These are phyloP conservation scores for Olivierus martensii DNA, from an alignment of 1,140 invertebrate genomes.

Conservation along the genomic window DNA sequence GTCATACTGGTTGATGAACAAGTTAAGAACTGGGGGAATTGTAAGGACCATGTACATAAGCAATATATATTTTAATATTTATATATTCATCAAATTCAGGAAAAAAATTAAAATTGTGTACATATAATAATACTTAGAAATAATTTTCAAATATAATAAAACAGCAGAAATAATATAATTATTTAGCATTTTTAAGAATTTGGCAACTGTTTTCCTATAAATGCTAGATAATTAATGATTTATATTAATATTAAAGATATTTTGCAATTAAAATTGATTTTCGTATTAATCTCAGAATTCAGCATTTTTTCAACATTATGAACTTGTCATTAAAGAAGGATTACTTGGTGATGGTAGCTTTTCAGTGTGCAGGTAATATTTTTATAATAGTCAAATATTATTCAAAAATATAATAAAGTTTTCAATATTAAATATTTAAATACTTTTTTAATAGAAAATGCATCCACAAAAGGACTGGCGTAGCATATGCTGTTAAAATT, in stretches of 20 bases:
- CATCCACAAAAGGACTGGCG: slow-evolving; percentile 49
- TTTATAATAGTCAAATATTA: background rate
- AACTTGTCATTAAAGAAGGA: slow-evolving; percentile 48
- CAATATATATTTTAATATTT: too few relatives aligned
- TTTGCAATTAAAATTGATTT: too few relatives aligned
- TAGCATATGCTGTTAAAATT: slow-evolving; percentile 81
- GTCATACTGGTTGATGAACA: too few relatives aligned
- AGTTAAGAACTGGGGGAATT: too few relatives aligned
- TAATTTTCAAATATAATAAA: too few relatives aligned
- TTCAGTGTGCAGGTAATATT: slow-evolving; percentile 51
- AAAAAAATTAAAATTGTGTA: too few relatives aligned
- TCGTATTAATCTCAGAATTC: slow-evolving; percentile 44
- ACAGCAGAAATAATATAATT: too few relatives aligned
- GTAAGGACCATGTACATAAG: too few relatives aligned
- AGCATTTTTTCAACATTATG: slow-evolving; percentile 71
- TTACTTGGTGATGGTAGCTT: slow-evolving; percentile 77
- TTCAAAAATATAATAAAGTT: background rate
- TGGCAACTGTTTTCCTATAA: slow-evolving; percentile 3
- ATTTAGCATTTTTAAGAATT: too few relatives aligned
- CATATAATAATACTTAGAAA: too few relatives aligned
- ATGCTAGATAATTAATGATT: slow-evolving; percentile 21
- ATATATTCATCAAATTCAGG: too few relatives aligned
- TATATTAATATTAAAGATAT: too few relatives aligned
- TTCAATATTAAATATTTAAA: background rate
- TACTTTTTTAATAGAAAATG: slow-evolving; percentile 53